A percentile compares a stretch with the other conserved stretches of the same genome.
Evolutionary conservation across 2,113 vertebrate genomes (phyloP).

Genomic region (Austrofundulus limnaeus): DNA sequence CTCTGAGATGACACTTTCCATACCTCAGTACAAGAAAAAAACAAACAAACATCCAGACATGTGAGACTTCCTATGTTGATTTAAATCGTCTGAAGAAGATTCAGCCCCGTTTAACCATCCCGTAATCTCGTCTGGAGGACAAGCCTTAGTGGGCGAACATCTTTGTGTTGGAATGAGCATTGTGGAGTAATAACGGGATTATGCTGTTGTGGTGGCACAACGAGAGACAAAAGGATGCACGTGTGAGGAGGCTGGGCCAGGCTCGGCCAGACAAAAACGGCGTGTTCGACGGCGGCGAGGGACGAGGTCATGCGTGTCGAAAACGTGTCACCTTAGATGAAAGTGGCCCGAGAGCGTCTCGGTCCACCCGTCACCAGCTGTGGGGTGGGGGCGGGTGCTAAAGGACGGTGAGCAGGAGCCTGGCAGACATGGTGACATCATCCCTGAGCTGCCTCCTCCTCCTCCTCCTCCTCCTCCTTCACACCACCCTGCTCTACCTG

Average conservation of each 20-base stretch:
- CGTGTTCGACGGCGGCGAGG: constrained; percentile 33
- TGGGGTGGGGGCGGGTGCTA: constrained; percentile 23
- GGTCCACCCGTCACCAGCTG: constrained; percentile 15
- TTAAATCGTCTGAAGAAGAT: constrained; percentile 18
- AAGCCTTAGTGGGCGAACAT: constrained; percentile 34
- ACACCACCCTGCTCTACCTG: constrained; percentile 51
- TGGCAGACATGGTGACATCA: constrained; percentile 75
- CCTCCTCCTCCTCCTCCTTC: constrained; percentile 10
- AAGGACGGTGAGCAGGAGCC: constrained; percentile 48
- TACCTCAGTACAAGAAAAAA: background rate
- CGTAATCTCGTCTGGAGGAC: constrained; percentile 42
- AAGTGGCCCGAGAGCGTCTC: too few species aligned
- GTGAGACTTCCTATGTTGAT: constrained; percentile 16
- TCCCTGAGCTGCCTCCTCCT: constrained; percentile 62
- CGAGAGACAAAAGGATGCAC: constrained; percentile 52
- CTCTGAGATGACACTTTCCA: constrained; percentile 3
- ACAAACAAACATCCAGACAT: background rate
- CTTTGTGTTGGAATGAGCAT: constrained; percentile 27
- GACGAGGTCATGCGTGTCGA: constrained; percentile 2
- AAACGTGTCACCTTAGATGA: too few species aligned
- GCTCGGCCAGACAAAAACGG: constrained; percentile 33
- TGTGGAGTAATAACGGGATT: constrained; percentile 29
- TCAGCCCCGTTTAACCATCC: background rate
- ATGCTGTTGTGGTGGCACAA: constrained; percentile 15
- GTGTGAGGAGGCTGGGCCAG: constrained; percentile 13